Evolutionary conservation across 2,113 vertebrate species (phyloP).

Genomic region (Chaetorhynchus papuensis): DNA sequence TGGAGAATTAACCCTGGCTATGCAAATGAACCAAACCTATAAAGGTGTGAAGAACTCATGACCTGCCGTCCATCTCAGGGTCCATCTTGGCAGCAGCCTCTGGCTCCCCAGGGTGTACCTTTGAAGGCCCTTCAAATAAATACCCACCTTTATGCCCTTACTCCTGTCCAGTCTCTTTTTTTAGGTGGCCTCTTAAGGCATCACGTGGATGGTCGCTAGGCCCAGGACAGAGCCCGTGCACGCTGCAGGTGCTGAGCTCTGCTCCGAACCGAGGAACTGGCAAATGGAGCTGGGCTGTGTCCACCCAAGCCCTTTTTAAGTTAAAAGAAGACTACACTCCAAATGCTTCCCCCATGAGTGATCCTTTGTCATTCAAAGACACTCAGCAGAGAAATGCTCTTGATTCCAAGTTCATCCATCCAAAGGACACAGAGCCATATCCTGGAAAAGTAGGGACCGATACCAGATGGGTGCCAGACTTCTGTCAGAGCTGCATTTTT

Average conservation of each 20-base stretch:
- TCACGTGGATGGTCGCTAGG: background rate
- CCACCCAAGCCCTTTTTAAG: background rate
- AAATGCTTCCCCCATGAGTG: background rate
- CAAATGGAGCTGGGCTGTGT: fast-evolving
- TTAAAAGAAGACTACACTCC: background rate
- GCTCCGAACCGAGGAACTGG: background rate
- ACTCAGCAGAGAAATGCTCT: background rate
- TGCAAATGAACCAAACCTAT: too few species aligned
- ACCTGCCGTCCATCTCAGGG: too few species aligned
- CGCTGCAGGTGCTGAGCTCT: fast-evolving
- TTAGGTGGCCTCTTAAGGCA: too few species aligned
- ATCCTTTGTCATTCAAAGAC: background rate
- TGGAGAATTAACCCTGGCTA: too few species aligned
- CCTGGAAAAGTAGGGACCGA: background rate
- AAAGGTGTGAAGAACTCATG: too few species aligned
- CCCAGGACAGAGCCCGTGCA: background rate
- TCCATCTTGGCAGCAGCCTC: too few species aligned
- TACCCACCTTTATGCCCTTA: too few species aligned
- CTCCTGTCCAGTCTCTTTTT: too few species aligned
- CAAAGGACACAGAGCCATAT: background rate
- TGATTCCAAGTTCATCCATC: background rate
- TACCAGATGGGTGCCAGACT: background rate
- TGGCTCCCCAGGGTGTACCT: too few species aligned
- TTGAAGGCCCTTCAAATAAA: too few species aligned
- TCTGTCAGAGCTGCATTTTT: background rate